A percentile compares a stretch with the other conserved stretches of the same genome.
Evolutionary conservation across 2,113 vertebrate species (phyloP).

Genomic region (Peromyscus polionotus): DNA sequence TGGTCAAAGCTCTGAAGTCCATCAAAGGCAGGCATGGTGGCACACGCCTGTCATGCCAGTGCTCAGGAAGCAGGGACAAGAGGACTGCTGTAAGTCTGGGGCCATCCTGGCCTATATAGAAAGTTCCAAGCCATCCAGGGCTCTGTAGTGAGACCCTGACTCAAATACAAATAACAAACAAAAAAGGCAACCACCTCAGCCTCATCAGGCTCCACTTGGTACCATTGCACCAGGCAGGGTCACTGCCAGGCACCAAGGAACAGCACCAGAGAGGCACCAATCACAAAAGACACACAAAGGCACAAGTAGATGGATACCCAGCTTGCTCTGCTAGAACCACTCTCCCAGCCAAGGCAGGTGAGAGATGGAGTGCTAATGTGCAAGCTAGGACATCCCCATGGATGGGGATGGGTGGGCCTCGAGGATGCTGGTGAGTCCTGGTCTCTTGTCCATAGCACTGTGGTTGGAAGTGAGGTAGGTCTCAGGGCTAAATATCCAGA

Average conservation of each 20-base stretch:
- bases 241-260: not conserved
- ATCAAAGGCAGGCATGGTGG: not conserved
- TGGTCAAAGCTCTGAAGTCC: not conserved
- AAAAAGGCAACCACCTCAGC: not conserved
- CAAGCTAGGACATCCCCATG: not conserved
- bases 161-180: not conserved
- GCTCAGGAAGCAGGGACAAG: not conserved
- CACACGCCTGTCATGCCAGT: no score
- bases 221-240: not conserved
- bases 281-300: not conserved
- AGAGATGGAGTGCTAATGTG: not conserved
- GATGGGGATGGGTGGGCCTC: not conserved
- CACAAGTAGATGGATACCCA: not conserved
- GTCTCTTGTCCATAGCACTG: not conserved
- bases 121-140: not conserved
- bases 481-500: not conserved
- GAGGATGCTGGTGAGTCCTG: not conserved
- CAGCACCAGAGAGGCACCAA: no score
- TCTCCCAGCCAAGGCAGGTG: not conserved
- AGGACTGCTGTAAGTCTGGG: accelerated
- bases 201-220: not conserved
- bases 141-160: not conserved
- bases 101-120: not conserved
- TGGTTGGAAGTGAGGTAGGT: not conserved
- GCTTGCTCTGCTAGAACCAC: not conserved